Conservation (phyloP, 1,140 invertebrate genomes). For the Scylla paramamosain region DNA sequence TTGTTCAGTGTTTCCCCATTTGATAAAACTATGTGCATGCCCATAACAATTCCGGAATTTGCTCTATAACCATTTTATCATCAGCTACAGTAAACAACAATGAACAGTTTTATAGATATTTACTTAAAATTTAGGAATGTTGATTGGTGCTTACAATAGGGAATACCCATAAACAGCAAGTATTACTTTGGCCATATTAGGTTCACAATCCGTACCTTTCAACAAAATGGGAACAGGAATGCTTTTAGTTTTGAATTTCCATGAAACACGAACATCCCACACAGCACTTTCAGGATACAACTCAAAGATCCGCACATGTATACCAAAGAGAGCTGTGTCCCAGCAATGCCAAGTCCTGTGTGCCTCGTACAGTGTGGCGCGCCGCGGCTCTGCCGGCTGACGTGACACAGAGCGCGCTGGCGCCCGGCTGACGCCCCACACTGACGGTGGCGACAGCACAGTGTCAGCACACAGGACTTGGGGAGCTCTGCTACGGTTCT, state of each 20-base stretch:
- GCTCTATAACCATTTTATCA: constrained; percentile 44
- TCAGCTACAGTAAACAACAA: constrained; percentile 65
- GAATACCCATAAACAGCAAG: constrained; percentile 64
- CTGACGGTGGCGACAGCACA: too few species aligned
- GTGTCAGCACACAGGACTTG: too few species aligned
- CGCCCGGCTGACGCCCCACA: neutral
- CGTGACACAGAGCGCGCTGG: neutral
- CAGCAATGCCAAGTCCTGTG: constrained; percentile 50
- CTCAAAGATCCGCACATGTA: constrained; percentile 9
- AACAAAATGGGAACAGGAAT: constrained; percentile 62
- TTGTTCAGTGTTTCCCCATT: constrained; percentile 51
- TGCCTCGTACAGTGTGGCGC: neutral
- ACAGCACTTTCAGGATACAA: constrained; percentile 57
- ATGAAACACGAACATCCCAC: constrained; percentile 66
- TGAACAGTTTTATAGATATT: constrained; percentile 57
- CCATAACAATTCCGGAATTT: constrained; percentile 47
- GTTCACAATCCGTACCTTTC: constrained; percentile 54
- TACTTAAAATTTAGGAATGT: constrained; percentile 70
- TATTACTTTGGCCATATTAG: constrained; percentile 68
- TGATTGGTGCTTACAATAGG: constrained; percentile 71
- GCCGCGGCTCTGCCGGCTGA: neutral
- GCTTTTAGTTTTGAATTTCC: constrained; percentile 51
- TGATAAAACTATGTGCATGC: constrained; percentile 64
- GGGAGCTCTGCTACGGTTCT: neutral
- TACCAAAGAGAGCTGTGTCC: constrained; percentile 37